Evolutionary conservation across 2,113 vertebrate genomes (phyloP), one percentile per base, ranked within the genome.

Genomic region (Cinclus cinclus): DNA sequence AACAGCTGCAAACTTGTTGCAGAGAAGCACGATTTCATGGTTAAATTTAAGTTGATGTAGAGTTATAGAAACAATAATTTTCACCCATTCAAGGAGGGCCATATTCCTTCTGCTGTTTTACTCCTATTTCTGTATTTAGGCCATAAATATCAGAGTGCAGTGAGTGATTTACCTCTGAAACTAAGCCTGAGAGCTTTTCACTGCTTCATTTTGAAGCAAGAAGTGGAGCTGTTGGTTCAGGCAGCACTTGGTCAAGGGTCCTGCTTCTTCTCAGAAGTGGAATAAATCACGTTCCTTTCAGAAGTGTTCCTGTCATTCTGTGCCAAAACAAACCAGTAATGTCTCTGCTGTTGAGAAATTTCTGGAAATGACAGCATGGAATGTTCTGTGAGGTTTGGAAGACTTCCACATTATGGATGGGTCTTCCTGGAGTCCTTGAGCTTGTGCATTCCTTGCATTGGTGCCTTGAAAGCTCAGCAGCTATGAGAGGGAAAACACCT

Each of bases 371-470:
- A 37, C 37, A 76, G 11, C 10, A 7, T 46, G n/a, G 13, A 82
- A n/a, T 30, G 2, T 44, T 75, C 37, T 13, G 28, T 49, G 22
- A 31, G 21, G 52, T 39, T 16, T 21, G 23, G 20, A 50, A 60
- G 5, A 8, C 2, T 12, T 49, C 12, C n/a, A 33, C 20, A 16
- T 5, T 19, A 50, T 3, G 60, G 8, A 2, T 15, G 15, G 23
- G 13, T 35, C 17, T 65, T 52, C 14, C 21, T 63, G 7, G 31
- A 76, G 13, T 24, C 19, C 27, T 42, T 67, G 24, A 62, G 15
- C 8, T 47, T 56, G 2, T 30, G 55, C 13, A 8, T 85, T 28
- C 42, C 16, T 78, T 80, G 8, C 24, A 9, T 2, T 46, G 28
- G 13, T 44, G 10, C 37, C 31, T 41, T 64, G 14, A 42, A 52